Base-by-base conservation (phyloP, 2,888 invertebrate species). In the Hyposoter didymator region DNA sequence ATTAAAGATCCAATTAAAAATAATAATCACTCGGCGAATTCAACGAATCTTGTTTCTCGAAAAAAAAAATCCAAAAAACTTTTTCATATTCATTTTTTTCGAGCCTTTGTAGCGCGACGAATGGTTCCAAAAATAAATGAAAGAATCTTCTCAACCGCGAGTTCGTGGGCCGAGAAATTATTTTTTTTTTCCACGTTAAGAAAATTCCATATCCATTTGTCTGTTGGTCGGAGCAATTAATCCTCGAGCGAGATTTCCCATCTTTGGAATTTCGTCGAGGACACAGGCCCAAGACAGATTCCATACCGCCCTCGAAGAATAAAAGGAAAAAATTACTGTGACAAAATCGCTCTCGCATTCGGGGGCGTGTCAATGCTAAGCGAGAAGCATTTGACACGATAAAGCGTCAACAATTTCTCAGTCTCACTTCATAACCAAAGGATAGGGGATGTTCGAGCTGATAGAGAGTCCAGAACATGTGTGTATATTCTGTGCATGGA, bases 381-480 rank as follows among this genome's bases (percentile, higher is more conserved):
- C 70, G 80, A 62, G 82, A 84, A 85, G 80, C 84, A 73, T 84
- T 84, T 79, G 72, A 74, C 70, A 55, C 89, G 90, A 91, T 90
- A 89, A 90, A 92, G 85, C 83, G 83, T 83, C 69, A 62, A 88
- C 87, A 88, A 91, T 92, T 92, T 92, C 90, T 92, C 91, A 92
- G 86, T 76, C 89, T 78, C 82, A 73, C 69, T 70, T 45, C 78
- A 35, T 87, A 59, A 22, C 84, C 45, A 43, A 59, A 66, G 89
- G 76, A 90, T 90, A 89, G 88, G 88, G 89, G 89, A 87, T 89
- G 90, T 84, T 45, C 69, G 8, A 22, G 86, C 78, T 80, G 76
- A 82, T 75, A 49, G 70, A n/a, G 74, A 81, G 74, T 64, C 32
- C 39, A 59, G 47, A 19, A 69, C 76, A 86, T 79, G 84, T 78